These are phyloP conservation scores for Drosophila sordidula DNA, from an alignment of 2,888 invertebrate genomes.

Conservation along the genomic window DNA sequence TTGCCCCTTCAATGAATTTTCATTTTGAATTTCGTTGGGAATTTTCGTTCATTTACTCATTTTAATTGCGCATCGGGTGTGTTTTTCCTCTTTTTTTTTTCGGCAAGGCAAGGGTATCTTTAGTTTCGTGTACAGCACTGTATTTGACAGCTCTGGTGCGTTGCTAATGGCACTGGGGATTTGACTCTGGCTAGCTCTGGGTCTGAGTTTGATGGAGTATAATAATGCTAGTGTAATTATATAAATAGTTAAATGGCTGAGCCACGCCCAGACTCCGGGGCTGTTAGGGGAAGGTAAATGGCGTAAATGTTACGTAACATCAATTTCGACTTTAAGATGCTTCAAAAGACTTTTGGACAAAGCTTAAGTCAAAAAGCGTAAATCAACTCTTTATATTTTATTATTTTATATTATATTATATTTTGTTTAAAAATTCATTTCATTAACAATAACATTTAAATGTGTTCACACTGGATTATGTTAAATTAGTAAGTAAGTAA, in stretches of 20 bases:
- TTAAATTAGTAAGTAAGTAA: no score
- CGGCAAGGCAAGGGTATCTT: constrained; percentile 48
- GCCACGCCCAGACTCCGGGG: constrained; percentile 10
- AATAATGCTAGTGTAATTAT: constrained; percentile 58
- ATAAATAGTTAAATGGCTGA: constrained; percentile 37
- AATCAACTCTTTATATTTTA: no score
- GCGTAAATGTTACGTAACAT: background rate
- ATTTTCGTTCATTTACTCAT: constrained; percentile 51
- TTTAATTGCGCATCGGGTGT: constrained; percentile 60
- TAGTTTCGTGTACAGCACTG: constrained; percentile 43
- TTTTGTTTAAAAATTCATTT: no score
- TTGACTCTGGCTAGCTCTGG: constrained; percentile 21
- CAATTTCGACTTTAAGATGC: background rate
- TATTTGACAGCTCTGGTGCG: constrained; percentile 65
- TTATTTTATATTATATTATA: no score
- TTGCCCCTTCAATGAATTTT: constrained; percentile 56
- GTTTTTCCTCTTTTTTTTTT: background rate
- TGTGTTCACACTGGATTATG: no score
- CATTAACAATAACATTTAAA: no score
- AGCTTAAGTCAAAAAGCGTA: no score
- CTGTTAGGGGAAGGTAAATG: background rate
- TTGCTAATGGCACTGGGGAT: constrained; percentile 68
- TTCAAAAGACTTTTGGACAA: no score
- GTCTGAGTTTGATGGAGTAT: constrained; percentile 52
- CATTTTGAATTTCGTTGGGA: constrained; percentile 36